These are phyloP conservation scores for Thymelicus acteon DNA, from an alignment of 2,888 invertebrate species.

Conservation along the genomic window DNA sequence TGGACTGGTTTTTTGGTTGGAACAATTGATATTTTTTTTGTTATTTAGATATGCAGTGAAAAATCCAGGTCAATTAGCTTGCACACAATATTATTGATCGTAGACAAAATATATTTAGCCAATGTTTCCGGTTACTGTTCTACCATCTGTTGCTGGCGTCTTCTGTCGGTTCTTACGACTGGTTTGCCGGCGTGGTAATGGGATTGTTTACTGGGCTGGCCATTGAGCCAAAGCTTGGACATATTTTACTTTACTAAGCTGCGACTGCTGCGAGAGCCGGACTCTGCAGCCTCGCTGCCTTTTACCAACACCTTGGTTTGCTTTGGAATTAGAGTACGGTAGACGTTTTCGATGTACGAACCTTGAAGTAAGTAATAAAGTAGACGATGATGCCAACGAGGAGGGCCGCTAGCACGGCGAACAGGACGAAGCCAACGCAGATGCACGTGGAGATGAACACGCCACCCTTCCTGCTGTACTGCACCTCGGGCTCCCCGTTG, in stretches of 20 bases:
- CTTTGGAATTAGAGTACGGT: too few species aligned
- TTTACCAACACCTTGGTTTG: too few species aligned
- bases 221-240: too few species aligned
- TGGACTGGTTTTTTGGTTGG: background rate
- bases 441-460: conserved; percentile 86
- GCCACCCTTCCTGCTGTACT: conserved; percentile 85
- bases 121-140: too few species aligned
- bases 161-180: too few species aligned
- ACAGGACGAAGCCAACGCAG: conserved; percentile 71
- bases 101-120: too few species aligned
- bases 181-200: too few species aligned
- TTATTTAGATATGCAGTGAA: background rate
- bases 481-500: conserved; percentile 79
- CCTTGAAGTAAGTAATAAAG: conserved; percentile 75
- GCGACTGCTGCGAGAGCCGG: too few species aligned
- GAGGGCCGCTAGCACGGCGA: conserved; percentile 64
- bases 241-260: too few species aligned
- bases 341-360: conserved; percentile 45
- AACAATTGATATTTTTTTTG: background rate
- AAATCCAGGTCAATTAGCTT: background rate
- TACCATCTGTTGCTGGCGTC: too few species aligned
- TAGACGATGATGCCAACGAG: conserved; percentile 75
- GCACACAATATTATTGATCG: background rate
- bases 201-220: too few species aligned
- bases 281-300: too few species aligned